Conservation (phyloP, 2,888 invertebrate genomes). For the Callosobruchus maculatus region DNA sequence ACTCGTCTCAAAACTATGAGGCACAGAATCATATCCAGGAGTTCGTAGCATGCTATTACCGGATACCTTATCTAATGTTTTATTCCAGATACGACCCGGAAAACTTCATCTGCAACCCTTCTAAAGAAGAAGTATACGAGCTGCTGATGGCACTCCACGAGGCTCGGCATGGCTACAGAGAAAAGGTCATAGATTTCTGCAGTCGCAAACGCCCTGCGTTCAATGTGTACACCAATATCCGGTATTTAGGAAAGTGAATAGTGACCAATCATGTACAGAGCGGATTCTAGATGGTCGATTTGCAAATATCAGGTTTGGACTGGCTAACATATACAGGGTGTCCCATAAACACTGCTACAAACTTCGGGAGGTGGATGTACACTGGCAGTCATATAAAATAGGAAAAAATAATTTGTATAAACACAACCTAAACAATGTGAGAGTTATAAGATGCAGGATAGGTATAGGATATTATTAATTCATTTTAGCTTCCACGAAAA, state of each 20-base stretch:
- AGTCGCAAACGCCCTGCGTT: conserved; percentile 60
- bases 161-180: conserved; percentile 55
- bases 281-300: background rate
- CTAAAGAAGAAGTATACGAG: conserved; percentile 59
- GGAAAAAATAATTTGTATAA: too few species aligned
- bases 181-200: conserved; percentile 58
- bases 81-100: conserved; percentile 55
- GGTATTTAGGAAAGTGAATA: conserved; percentile 52
- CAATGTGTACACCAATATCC: conserved; percentile 60
- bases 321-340: background rate
- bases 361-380: too few species aligned
- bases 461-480: too few species aligned
- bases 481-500: too few species aligned
- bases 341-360: too few species aligned
- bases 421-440: too few species aligned
- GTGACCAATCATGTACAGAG: background rate
- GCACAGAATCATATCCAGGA: too few species aligned
- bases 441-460: too few species aligned
- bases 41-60: too few species aligned
- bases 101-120: conserved; percentile 60
- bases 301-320: background rate
- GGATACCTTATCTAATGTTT: conserved; percentile 5
- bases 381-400: too few species aligned
- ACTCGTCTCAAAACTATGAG: too few species aligned
- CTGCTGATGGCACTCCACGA: conserved; percentile 60